Percentiles rank a stretch among this genome's conserved stretches.
These are phyloP conservation scores for Listronotus bonariensis DNA, from an alignment of 1,140 invertebrate genomes.

Conservation along the genomic window DNA sequence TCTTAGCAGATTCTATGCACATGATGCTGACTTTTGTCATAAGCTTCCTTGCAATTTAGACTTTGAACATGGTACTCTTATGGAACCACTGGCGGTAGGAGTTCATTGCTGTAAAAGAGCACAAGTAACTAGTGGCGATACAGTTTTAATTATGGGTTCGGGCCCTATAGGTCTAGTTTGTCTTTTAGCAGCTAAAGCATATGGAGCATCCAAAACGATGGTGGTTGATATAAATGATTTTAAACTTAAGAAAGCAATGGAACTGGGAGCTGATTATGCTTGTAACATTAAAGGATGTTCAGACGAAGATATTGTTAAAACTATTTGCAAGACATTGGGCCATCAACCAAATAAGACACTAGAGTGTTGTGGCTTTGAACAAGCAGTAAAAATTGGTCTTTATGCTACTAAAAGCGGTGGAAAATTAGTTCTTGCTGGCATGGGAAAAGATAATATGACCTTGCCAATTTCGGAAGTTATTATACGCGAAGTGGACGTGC, in stretches of 20 bases:
- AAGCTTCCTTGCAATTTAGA: conserved; percentile 86
- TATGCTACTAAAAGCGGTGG: conserved; percentile 82
- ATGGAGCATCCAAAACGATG: conserved; percentile 55
- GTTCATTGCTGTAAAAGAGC: conserved; percentile 87
- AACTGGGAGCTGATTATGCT: conserved; percentile 78
- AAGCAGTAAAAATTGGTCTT: conserved; percentile 76
- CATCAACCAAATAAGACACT: conserved; percentile 75
- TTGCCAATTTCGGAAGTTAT: conserved; percentile 80
- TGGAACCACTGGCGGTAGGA: conserved; percentile 91
- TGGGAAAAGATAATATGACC: conserved; percentile 74
- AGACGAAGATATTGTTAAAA: conserved; percentile 63
- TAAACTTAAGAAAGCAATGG: conserved; percentile 77
- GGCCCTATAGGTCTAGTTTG: conserved; percentile 55
- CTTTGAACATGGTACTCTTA: conserved; percentile 87
- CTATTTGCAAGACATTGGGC: conserved; percentile 67
- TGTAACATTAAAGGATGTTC: conserved; percentile 61
- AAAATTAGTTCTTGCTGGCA: conserved; percentile 79
- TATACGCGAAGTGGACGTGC: conserved; percentile 84
- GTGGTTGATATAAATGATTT: conserved; percentile 9
- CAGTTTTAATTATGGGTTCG: conserved; percentile 57
- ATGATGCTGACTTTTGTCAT: conserved; percentile 91
- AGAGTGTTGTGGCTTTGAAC: conserved; percentile 83
- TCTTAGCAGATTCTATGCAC: conserved; percentile 79
- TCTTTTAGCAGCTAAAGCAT: conserved; percentile 78
- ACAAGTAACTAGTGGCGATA: conserved; percentile 70